A percentile compares a stretch with the other conserved stretches of the same genome.
phyloP scores from a whole-genome alignment of 2,797 vertebrate genomes.

The Rhynchotus rufescens region DNA sequence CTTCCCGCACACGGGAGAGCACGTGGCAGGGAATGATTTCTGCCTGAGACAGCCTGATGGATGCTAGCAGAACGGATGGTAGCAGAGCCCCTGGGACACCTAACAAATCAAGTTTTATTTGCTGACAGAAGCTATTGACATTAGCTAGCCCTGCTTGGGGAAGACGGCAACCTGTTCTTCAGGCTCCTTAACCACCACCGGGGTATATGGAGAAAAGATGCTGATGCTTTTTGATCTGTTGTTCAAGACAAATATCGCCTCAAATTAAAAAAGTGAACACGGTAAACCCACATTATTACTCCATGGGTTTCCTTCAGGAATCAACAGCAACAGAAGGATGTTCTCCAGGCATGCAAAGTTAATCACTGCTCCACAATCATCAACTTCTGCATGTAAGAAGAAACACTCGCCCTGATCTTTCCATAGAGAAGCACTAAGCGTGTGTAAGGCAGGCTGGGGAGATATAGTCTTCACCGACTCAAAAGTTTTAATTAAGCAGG shows the following conservation, averaged over 20 bases:
- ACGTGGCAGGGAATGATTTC: constrained; percentile 31
- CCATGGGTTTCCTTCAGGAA: constrained; percentile 33
- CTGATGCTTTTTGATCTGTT: constrained; percentile 20
- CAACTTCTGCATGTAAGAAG: constrained; percentile 19
- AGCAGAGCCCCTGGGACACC: neutral
- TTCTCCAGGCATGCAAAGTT: constrained; percentile 44
- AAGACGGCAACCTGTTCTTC: constrained; percentile 22
- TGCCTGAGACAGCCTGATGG: constrained; percentile 47
- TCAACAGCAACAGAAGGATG: constrained; percentile 18
- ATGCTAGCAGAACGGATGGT: constrained; percentile 37
- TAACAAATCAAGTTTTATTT: constrained; percentile 45
- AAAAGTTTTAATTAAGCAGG: constrained; percentile 51
- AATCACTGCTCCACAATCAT: neutral
- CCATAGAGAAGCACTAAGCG: neutral
- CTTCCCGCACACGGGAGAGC: neutral
- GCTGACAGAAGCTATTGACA: constrained; percentile 58
- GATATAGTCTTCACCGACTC: neutral
- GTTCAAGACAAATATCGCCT: constrained; percentile 36
- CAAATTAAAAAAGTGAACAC: constrained; percentile 24
- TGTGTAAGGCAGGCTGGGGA: constrained; percentile 18
- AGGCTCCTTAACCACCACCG: constrained; percentile 46
- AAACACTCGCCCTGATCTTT: constrained; percentile 22
- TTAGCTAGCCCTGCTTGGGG: neutral
- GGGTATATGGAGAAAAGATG: constrained; percentile 12
- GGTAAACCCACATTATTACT: constrained; percentile 38